Base-by-base conservation (phyloP, 2,797 vertebrate species). In the Anableps anableps region DNA sequence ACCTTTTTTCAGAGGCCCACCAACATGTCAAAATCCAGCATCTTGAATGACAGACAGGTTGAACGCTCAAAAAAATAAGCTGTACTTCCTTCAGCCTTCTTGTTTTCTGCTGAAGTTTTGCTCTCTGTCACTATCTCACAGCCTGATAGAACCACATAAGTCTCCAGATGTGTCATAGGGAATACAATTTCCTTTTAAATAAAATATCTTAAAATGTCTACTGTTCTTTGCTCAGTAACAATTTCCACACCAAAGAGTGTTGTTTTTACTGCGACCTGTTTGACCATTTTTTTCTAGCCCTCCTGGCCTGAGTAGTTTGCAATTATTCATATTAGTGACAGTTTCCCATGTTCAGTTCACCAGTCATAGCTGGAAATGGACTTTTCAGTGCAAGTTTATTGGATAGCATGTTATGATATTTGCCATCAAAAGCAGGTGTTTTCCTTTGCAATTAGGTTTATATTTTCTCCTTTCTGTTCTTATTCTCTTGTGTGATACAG, bases 401-500 rank as follows among this genome's bases (percentile, higher is more conserved):
- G 19, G 2, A 50, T 3, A 2, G 48, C 26, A 72, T 38, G 1
- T 5, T 60, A 1, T 51, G 21, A 41, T n/a, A 70, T 58, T 66
- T 60, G 78, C 34, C 34, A 36, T 16, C 23, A 66, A 64, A 58
- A 53, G 48, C 45, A 55, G 7, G 31, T 58, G 43, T 70, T 75
- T 78, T 66, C 41, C 0, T 5, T n/a, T 48, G 21, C 45, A 79
- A 4, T 19, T 50, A 38, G 71, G 53, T 74, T 16, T 62, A 26
- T 11, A 23, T 23, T 31, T 23, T 79, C 53, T 47, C 13, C 13
- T 75, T 71, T 45, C 73, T 72, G 43, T 83, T 34, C 74, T 83
- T 64, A 64, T 83, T 80, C 75, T 80, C 55, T 43, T 19, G 53
- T 62, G 29, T 53, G 47, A 17, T 29, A 34, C 82, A 66, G 92